Base-by-base conservation (phyloP, 1,140 invertebrate species). In the Globodera rostochiensis region DNA sequence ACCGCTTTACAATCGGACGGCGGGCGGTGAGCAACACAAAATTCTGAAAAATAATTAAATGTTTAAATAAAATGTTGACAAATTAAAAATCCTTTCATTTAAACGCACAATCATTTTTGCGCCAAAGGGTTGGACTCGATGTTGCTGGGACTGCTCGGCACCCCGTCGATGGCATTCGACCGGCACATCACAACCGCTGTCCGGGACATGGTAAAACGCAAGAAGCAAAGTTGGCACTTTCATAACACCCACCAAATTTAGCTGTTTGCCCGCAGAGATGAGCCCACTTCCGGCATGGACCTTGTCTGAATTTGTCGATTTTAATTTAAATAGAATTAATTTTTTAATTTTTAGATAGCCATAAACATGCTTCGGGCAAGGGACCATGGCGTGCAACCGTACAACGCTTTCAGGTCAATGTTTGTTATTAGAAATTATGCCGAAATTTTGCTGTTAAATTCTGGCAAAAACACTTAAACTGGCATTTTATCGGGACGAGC, bases 341-440 rank as follows among this genome's bases (percentile, higher is more conserved):
- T 46, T 13, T n/a, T 46, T 36, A 25, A 57, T 77, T 36, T 69
- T n/a, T 83, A 91, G 71, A 84, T 88, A 36, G 84, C 90, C 0
- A 84, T 91, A 36, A 91, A 91, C 80, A 90, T 92, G n/a, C 90
- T 92, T 79, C 70, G 91, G 86, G 92, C 90, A 1, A 84, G 93
- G 53, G 93, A 93, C 86, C 93, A 93, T 84, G 93, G 93, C 9
- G 87, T 93, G 19, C 91, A 91, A 71, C 91, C 92, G n/a, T 94
- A 94, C 86, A 93, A 93, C 81, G 90, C 91, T 45, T 93, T 93
- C 87, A 85, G 93, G 60, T 90, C 85, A 9, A 79, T 91, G 8
- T 36, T 36, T 36, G n/a, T n/a, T n/a, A n/a, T n/a, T n/a, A n/a
- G n/a, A n/a, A n/a, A n/a, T n/a, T n/a, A n/a, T n/a, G n/a, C n/a